A percentile compares a stretch with the other conserved stretches of the same genome.
phyloP scores from a whole-genome alignment of 2,113 vertebrate species.

The Corythaixoides concolor region DNA sequence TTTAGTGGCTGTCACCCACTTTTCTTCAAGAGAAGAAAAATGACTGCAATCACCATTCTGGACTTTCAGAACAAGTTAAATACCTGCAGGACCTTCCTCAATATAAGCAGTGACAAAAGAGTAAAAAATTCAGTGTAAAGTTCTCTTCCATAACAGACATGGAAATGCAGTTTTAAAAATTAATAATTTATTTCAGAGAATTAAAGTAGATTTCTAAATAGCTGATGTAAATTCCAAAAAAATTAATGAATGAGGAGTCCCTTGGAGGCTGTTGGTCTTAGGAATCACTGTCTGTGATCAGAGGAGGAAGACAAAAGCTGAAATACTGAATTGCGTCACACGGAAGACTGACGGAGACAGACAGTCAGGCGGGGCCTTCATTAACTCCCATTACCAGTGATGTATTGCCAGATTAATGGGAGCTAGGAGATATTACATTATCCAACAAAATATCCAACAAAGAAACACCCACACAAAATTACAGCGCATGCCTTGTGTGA shows the following conservation, averaged over 20 bases:
- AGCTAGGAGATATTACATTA: not conserved
- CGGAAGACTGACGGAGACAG: not conserved
- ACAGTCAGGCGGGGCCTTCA: not conserved
- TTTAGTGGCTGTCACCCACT: not conserved
- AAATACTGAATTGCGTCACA: not conserved
- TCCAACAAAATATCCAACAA: not conserved
- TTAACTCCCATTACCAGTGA: not conserved
- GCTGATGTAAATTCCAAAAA: not conserved
- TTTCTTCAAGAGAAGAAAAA: not conserved
- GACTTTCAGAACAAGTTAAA: not conserved
- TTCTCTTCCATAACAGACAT: not conserved
- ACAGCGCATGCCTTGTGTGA: not conserved
- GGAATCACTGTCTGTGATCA: rapidly evolving
- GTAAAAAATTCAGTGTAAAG: not conserved
- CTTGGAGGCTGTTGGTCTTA: not conserved
- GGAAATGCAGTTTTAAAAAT: not conserved
- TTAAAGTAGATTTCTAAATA: not conserved
- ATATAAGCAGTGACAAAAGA: not conserved
- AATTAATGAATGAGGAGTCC: not conserved
- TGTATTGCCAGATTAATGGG: not conserved
- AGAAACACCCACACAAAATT: conserved; percentile 48
- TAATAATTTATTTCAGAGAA: not conserved
- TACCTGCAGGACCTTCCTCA: not conserved
- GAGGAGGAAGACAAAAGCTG: not conserved
- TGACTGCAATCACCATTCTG: too few species aligned